phyloP scores from a whole-genome alignment of 2,888 invertebrate species.

The Galerucella nymphaeae region DNA sequence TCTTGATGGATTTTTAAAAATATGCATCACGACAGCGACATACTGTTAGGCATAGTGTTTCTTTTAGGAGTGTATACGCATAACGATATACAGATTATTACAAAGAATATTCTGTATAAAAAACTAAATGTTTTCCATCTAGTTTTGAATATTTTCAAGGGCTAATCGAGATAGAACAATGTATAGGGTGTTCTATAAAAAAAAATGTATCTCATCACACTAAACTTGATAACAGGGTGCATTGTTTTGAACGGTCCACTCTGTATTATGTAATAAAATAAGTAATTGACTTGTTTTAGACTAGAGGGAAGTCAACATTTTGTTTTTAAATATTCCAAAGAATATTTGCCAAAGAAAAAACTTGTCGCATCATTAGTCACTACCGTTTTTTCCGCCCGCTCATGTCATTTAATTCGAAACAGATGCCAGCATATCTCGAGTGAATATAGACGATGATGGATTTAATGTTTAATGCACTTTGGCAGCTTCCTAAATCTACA shows the following conservation, averaged over 20 bases:
- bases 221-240: no score
- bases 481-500: constrained; percentile 31
- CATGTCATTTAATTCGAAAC: constrained; percentile 40
- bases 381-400: constrained; percentile 29
- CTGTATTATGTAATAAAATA: no score
- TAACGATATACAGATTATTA: not conserved
- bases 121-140: no score
- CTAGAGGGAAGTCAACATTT: no score
- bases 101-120: not conserved
- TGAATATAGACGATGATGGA: constrained; percentile 37
- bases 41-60: constrained; percentile 14
- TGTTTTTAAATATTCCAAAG: no score
- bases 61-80: constrained; percentile 23
- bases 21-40: constrained; percentile 32
- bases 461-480: constrained; percentile 36
- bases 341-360: not conserved
- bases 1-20: constrained; percentile 38
- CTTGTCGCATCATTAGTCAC: constrained; percentile 15
- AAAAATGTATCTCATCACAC: no score
- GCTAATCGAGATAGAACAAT: no score
- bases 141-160: no score
- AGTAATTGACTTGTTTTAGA: no score
- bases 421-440: constrained; percentile 35
- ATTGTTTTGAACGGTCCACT: no score
- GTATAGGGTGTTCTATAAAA: no score